Conservation (phyloP, 2,113 vertebrate species). For the Holacanthus passer region DNA sequence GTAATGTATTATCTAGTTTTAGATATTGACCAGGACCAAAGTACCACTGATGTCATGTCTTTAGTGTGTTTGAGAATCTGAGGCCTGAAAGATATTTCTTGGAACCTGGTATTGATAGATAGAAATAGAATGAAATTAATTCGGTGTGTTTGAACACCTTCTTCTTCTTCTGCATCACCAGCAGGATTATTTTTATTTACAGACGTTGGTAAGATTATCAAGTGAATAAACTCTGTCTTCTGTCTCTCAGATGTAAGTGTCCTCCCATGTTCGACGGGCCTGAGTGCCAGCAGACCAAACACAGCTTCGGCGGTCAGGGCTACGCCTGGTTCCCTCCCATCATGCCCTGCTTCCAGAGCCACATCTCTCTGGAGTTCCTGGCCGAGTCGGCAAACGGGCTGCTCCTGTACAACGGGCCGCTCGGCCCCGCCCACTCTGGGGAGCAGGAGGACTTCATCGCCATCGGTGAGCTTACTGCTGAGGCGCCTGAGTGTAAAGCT, state of each 20-base stretch:
- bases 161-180: no score
- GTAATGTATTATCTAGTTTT: no score
- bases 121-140: no score
- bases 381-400: slow-evolving; percentile 86
- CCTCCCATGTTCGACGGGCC: slow-evolving; percentile 88
- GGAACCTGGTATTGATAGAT: no score
- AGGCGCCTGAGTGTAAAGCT: background rate
- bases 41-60: no score
- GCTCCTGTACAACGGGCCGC: slow-evolving; percentile 88
- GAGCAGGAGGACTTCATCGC: slow-evolving; percentile 88
- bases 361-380: slow-evolving; percentile 90
- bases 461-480: slow-evolving; percentile 80
- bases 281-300: slow-evolving; percentile 91
- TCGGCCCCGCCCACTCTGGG: slow-evolving; percentile 71
- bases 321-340: slow-evolving; percentile 93
- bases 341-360: slow-evolving; percentile 88
- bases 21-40: no score
- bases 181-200: background rate
- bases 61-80: no score
- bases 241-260: slow-evolving; percentile 87
- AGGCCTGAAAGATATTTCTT: no score
- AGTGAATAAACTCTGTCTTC: background rate
- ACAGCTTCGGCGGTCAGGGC: slow-evolving; percentile 87
- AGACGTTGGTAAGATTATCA: background rate
- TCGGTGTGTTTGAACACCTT: no score